Evolutionary conservation across 2,888 invertebrate species (phyloP), one percentile per base, ranked within the genome.

Genomic region (Microchrysa polita): DNA sequence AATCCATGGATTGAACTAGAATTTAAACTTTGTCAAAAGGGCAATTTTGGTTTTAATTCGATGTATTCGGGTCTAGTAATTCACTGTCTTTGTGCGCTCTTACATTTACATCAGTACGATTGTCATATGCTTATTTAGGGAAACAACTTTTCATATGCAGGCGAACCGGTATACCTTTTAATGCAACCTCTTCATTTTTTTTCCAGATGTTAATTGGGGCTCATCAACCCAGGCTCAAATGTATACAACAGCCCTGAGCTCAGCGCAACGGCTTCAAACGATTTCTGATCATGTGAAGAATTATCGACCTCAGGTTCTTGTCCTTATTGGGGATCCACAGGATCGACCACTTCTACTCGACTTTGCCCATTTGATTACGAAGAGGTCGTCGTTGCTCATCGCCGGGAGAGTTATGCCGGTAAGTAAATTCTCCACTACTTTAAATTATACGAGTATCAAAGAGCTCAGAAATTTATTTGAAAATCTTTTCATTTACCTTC

Each of bases 281-380:
- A 93, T 95, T 0, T 93, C 93, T 27, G 98, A 98, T 80, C 98
- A 99, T 83, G 97, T 98, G 18, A 98, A 98, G 86, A 98, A 98
- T 86, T 98, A 96, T 85, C 91, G 95, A 82, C 98, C 98, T 0
- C 97, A 98, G 86, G 84, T 85, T 2, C 86, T 98, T 79, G 93
- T 97, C 42, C 86, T 98, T 48, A 89, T 92, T 1, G 98, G 97
- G 0, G 87, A 91, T 75, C 96, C 97, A 0, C 91, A 92, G 76
- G 87, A 90, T 1, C 87, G 98, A 42, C 97, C 97, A 0, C 93
- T 96, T 0, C 87, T 99, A 0, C 88, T 98, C 0, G 97, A 98
- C 84, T 92, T 99, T 78, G 97, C 93, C 0, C 90, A 93, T 81
- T 89, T 94, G 79, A 93, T 99, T 77, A 97, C 97, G 14, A 97